Evolutionary conservation across 2,797 vertebrate species (phyloP), one percentile per base, ranked within the genome.

Genomic region (Phrynocephalus forsythii): DNA sequence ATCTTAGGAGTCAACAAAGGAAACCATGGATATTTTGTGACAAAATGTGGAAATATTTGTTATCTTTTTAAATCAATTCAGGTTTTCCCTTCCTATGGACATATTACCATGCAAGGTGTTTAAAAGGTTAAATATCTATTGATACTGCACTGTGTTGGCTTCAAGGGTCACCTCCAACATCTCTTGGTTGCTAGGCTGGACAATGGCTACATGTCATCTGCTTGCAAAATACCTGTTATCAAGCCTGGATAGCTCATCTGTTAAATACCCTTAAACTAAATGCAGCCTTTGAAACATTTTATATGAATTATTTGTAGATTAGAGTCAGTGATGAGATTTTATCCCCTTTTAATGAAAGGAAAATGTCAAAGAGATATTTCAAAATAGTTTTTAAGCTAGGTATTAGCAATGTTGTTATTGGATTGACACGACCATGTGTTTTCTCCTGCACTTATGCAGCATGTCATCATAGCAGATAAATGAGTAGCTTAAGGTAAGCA

Each of bases 261-360:
- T 87, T 81, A 1, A 9, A 75, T 69, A 86, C 1, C 73, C 87
- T 72, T 87, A 84, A 72, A 2, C 82, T 84, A 26, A 26, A 81
- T 90, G 90, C 85, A 2, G 16, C 80, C 72, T 90, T 90, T 84
- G 89, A 90, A 84, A 22, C 73, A 2, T 86, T 86, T 2, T 86
- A 6, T 75, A 80, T 33, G 0, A 26, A 5, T 82, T 68, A 92
- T 90, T 88, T 88, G 82, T 3, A 63, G 69, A n/a, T 20, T 84
- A 90, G 72, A 76, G 48, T 67, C 77, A 84, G 63, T 81, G 76
- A 84, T 87, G 78, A 90, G 86, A 48, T 87, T 73, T 83, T 87
- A 86, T 77, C 0, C 30, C 68, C 13, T 72, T 85, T 86, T 85
- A 92, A 77, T 79, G 1, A 92, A 91, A 89, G 84, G 26, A 2